A percentile compares a stretch with the other conserved stretches of the same genome.
Evolutionary conservation across 2,888 invertebrate genomes (phyloP).

Genomic region (Ennomos erosarius): DNA sequence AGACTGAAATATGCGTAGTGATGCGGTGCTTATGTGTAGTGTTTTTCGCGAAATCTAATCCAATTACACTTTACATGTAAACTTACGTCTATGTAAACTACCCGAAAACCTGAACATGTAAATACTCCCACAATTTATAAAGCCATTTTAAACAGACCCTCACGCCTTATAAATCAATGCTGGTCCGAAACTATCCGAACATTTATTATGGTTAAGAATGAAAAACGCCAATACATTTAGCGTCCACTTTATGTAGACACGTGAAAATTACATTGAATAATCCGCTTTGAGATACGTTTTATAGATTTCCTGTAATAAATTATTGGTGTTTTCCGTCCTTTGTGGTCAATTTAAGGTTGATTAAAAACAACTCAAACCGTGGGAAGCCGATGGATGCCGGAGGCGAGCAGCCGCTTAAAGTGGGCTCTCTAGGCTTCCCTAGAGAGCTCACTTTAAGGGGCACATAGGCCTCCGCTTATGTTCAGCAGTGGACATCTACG

Average conservation of each 20-base stretch:
- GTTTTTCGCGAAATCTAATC: constrained; percentile 2
- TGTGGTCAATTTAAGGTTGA: too few species aligned
- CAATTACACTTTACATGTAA: constrained; percentile 27
- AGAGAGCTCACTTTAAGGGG: too few species aligned
- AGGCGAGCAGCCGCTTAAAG: too few species aligned
- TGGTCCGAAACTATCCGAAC: constrained; percentile 59
- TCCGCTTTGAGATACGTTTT: constrained; percentile 25
- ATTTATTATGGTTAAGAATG: constrained; percentile 66
- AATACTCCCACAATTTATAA: constrained; percentile 48
- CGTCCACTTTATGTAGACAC: constrained; percentile 40
- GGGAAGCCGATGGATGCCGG: too few species aligned
- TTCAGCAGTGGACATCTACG: too few species aligned
- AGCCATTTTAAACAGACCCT: constrained; percentile 55
- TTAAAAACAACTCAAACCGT: too few species aligned
- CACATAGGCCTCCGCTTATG: too few species aligned
- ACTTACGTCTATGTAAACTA: constrained; percentile 29
- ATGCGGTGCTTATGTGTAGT: too few species aligned
- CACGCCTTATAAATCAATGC: constrained; percentile 65
- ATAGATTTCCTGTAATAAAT: constrained; percentile 7
- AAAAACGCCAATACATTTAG: constrained; percentile 56
- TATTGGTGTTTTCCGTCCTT: constrained; percentile 1
- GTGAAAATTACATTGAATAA: constrained; percentile 26
- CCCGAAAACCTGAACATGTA: constrained; percentile 27
- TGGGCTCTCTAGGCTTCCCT: too few species aligned
- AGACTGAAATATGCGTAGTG: too few species aligned